A percentile compares a stretch with the other conserved stretches of the same genome.
Conservation (phyloP, 2,113 vertebrate species). For the Alaudala cheleensis region DNA sequence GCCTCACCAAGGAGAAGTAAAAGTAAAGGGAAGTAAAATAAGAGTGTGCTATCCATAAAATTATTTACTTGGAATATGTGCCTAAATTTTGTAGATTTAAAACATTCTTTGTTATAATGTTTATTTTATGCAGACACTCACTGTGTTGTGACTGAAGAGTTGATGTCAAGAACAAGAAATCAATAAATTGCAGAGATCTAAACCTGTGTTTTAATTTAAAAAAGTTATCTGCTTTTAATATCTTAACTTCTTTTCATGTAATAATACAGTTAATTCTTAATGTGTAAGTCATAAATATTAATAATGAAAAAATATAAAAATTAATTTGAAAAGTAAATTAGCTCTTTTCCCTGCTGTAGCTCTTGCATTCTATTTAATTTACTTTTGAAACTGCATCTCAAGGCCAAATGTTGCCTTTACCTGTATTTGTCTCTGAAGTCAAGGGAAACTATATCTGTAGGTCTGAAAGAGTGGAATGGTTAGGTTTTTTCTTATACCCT, state of each 20-base stretch:
- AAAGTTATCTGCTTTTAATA: neutral
- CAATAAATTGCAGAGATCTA: conserved; percentile 30
- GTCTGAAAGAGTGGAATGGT: neutral
- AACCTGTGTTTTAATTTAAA: conserved; percentile 7
- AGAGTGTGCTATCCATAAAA: neutral
- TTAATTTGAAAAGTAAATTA: neutral
- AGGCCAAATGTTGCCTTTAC: neutral
- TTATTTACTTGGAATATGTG: conserved; percentile 11
- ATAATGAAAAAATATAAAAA: neutral
- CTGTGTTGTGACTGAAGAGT: neutral
- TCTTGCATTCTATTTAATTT: neutral
- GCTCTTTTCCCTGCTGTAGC: neutral
- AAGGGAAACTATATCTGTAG: neutral
- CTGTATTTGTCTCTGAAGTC: neutral
- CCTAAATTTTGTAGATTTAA: neutral
- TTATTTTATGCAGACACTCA: conserved; percentile 23
- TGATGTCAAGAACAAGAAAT: conserved; percentile 14
- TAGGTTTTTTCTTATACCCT: neutral
- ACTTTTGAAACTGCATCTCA: neutral
- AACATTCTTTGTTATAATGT: neutral
- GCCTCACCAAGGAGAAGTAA: neutral
- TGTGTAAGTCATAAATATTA: neutral
- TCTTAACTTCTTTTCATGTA: neutral
- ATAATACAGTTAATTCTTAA: neutral
- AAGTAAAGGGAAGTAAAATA: neutral